Conservation (phyloP, 2,113 vertebrate genomes). For the Austrofundulus limnaeus region DNA sequence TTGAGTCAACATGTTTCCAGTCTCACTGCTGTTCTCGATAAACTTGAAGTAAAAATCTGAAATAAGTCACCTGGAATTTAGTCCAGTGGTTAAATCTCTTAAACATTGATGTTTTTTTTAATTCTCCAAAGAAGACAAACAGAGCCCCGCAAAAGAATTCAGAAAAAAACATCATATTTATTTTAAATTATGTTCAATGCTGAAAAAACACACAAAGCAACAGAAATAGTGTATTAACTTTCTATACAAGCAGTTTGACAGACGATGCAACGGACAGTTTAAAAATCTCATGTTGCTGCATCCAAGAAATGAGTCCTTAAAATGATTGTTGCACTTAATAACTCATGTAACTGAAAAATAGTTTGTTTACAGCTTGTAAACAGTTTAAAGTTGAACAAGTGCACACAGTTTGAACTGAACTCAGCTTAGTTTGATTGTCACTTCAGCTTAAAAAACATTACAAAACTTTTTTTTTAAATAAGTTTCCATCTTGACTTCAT, state of each 20-base stretch:
- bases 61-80: too few species aligned
- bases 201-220: constrained; percentile 41
- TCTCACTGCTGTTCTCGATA: too few species aligned
- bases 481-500: not conserved
- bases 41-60: too few species aligned
- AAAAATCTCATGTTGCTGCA: constrained; percentile 8
- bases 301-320: constrained; percentile 1
- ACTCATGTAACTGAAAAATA: too few species aligned
- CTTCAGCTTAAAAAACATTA: too few species aligned
- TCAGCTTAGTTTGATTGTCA: not conserved
- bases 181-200: constrained; percentile 40
- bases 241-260: constrained; percentile 56
- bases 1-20: too few species aligned
- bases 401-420: too few species aligned
- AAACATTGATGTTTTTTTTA: not conserved
- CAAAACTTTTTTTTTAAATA: too few species aligned
- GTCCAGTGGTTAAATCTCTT: too few species aligned
- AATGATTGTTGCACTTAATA: too few species aligned
- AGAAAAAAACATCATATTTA: constrained; percentile 31
- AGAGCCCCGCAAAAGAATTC: constrained; percentile 4
- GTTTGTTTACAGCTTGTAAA: too few species aligned
- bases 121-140: not conserved
- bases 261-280: constrained; percentile 20
- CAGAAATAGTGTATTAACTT: constrained; percentile 61
- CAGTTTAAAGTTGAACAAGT: too few species aligned